These are phyloP conservation scores for Hormiphora californensis DNA, from an alignment of 37 sponge, comb jelly and placozoan genomes.

Conservation along the genomic window DNA sequence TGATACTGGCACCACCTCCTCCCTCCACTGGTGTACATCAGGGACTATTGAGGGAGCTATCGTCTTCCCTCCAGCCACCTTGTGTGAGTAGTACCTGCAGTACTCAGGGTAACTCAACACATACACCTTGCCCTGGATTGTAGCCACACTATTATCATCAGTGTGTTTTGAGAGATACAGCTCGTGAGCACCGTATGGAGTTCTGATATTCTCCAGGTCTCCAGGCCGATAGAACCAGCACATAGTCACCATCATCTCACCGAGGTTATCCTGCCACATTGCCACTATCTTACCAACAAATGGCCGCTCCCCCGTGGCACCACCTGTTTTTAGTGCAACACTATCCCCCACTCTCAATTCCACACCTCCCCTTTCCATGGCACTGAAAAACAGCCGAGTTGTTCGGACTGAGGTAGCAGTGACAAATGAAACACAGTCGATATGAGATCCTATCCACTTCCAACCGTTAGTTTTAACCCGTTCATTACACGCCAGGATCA, in stretches of 20 bases:
- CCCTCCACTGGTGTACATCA: not conserved
- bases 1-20: not conserved
- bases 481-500: not conserved
- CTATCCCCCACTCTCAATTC: constrained; percentile 47
- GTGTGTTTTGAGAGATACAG: constrained; percentile 44
- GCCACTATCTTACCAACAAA: constrained; percentile 44
- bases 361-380: constrained; percentile 33
- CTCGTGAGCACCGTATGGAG: constrained; percentile 31
- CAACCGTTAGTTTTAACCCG: constrained; percentile 32
- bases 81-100: not conserved
- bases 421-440: not conserved
- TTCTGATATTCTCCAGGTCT: constrained; percentile 49
- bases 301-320: not conserved
- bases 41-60: not conserved
- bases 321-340: constrained; percentile 37
- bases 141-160: constrained; percentile 51
- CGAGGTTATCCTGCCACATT: constrained; percentile 46
- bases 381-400: constrained; percentile 14
- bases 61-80: not conserved
- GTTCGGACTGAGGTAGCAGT: not conserved
- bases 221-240: constrained; percentile 55
- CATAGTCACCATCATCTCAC: constrained; percentile 52
- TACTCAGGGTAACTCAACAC: constrained; percentile 53
- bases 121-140: constrained; percentile 26
- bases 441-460: not conserved